phyloP scores from a whole-genome alignment of 1,140 invertebrate genomes.

The Drosophila pseudoananassae region DNA sequence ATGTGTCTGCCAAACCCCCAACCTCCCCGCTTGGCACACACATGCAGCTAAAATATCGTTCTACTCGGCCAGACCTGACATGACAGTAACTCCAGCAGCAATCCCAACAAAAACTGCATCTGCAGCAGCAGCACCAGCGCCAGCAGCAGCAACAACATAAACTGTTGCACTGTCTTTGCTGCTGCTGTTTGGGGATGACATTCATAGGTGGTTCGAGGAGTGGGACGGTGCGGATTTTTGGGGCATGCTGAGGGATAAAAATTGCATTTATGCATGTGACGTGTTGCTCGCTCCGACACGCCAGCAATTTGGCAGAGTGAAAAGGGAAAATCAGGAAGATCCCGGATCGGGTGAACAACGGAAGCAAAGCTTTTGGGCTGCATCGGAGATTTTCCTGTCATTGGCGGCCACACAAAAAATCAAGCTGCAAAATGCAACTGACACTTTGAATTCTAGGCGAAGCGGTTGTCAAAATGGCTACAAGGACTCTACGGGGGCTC shows the following conservation, averaged over 20 bases:
- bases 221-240: background rate
- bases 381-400: slow-evolving; percentile 46
- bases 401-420: slow-evolving; percentile 37
- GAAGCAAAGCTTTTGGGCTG: slow-evolving; percentile 20
- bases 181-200: slow-evolving; percentile 22
- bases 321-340: background rate
- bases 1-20: slow-evolving; percentile 9
- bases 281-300: slow-evolving; percentile 56
- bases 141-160: slow-evolving; percentile 28
- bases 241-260: slow-evolving; percentile 34
- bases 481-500: background rate
- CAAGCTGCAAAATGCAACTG: slow-evolving; percentile 24
- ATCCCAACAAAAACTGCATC: slow-evolving; percentile 35
- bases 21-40: background rate
- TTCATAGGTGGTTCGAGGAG: slow-evolving; percentile 28
- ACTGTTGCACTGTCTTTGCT: slow-evolving; percentile 54
- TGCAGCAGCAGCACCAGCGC: slow-evolving; percentile 9
- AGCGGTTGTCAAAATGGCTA: slow-evolving; percentile 17
- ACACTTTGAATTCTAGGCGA: slow-evolving; percentile 34
- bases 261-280: slow-evolving; percentile 73
- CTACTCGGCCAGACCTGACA: slow-evolving; percentile 59
- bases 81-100: slow-evolving; percentile 73
- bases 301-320: slow-evolving; percentile 45
- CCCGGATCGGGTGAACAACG: background rate
- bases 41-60: slow-evolving; percentile 68